Evolutionary conservation across 2,888 invertebrate species (phyloP).

Genomic region (Prostheceraeus crozeri): DNA sequence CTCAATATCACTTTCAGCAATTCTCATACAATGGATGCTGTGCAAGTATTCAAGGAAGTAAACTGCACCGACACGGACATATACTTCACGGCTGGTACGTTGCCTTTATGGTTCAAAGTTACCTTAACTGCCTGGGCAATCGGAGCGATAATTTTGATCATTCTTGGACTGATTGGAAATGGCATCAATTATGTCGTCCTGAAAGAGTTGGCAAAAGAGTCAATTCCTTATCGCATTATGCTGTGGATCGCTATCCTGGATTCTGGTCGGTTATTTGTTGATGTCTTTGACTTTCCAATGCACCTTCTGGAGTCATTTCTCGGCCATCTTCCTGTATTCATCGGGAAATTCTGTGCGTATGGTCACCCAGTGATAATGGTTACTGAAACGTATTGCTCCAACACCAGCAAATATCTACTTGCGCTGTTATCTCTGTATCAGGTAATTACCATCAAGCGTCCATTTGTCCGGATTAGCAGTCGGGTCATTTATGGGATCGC

Average conservation of each 20-base stretch:
- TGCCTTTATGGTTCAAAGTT: slow-evolving; percentile 28
- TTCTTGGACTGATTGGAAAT: slow-evolving; percentile 24
- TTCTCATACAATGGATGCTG: no score
- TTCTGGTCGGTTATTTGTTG: slow-evolving; percentile 19
- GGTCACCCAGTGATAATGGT: slow-evolving; percentile 16
- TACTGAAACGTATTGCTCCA: slow-evolving; percentile 30
- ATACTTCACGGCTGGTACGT: slow-evolving; percentile 2
- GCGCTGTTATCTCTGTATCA: slow-evolving; percentile 16
- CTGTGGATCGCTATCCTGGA: slow-evolving; percentile 31
- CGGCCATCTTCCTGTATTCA: slow-evolving; percentile 17
- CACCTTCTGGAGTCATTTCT: slow-evolving; percentile 31
- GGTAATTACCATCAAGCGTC: slow-evolving; percentile 8
- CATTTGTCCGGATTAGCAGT: neutral
- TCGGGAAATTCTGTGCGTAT: slow-evolving; percentile 25
- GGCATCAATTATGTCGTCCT: neutral
- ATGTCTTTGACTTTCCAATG: slow-evolving; percentile 31
- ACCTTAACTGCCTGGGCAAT: slow-evolving; percentile 14
- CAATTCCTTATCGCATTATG: slow-evolving; percentile 33
- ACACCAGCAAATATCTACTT: slow-evolving; percentile 31
- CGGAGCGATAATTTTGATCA: slow-evolving; percentile 9
- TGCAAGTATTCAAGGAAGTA: neutral
- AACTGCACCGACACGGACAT: slow-evolving; percentile 18
- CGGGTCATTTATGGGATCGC: slow-evolving; percentile 21
- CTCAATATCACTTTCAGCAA: no score
- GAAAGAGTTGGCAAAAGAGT: no score